Evolutionary conservation across 2,797 vertebrate genomes (phyloP).

Genomic region (Alauda arvensis): DNA sequence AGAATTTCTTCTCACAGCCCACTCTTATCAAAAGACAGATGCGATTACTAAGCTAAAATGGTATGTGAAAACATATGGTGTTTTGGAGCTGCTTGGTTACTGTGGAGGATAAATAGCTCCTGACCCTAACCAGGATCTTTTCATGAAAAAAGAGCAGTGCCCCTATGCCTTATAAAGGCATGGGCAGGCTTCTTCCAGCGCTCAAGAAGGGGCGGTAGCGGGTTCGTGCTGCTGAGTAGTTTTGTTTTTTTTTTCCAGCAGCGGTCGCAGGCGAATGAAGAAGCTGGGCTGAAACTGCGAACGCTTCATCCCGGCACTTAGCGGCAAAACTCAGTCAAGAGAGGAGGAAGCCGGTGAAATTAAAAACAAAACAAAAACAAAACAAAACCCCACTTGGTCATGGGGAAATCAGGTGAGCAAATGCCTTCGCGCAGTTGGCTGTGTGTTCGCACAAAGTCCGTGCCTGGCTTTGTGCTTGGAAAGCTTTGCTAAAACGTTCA

Average conservation of each 20-base stretch:
- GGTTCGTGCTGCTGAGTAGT: not conserved
- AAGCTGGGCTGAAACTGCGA: constrained; percentile 7
- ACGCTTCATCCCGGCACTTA: not conserved
- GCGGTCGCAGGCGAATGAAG: not conserved
- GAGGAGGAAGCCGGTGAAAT: not conserved
- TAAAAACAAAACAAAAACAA: not conserved
- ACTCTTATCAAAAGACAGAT: not conserved
- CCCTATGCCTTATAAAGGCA: constrained; percentile 67
- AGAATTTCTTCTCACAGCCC: constrained; percentile 17
- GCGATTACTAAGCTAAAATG: constrained; percentile 26
- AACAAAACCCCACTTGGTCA: not conserved
- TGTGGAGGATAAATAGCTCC: constrained; percentile 36
- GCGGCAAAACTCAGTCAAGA: not conserved
- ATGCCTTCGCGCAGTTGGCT: not conserved
- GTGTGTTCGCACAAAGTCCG: not conserved
- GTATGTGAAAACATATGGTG: constrained; percentile 36
- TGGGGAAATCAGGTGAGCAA: constrained; percentile 68
- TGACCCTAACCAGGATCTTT: constrained; percentile 49
- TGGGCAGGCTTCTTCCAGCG: constrained; percentile 22
- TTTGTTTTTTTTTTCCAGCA: not conserved
- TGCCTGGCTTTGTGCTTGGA: not conserved
- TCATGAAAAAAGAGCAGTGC: not conserved
- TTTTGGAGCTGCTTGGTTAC: constrained; percentile 47
- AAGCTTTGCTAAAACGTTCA: not conserved
- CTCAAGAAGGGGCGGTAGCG: constrained; percentile 37